Conservation (phyloP, 2,888 invertebrate species). For the Heterodera filipjevi region DNA sequence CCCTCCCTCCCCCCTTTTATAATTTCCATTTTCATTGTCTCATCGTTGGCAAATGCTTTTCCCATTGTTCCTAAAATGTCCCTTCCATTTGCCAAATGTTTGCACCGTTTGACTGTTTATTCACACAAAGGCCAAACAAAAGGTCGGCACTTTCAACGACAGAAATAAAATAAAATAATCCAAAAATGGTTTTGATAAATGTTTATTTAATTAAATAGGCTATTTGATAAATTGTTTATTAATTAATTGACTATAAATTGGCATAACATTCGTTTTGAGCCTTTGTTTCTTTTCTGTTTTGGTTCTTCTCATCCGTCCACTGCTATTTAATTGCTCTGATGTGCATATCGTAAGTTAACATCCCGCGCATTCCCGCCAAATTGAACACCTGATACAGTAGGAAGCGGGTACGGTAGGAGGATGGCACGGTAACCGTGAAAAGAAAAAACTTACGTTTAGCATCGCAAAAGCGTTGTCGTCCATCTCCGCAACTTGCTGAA, state of each 20-base stretch:
- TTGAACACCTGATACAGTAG: constrained; percentile 16
- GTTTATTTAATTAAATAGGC: neutral
- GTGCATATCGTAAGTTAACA: constrained; percentile 29
- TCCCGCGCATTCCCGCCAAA: constrained; percentile 27
- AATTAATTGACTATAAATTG: neutral
- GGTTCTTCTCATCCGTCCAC: neutral
- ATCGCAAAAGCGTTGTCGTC: constrained; percentile 34
- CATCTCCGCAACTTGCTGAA: constrained; percentile 29
- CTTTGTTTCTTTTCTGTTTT: neutral
- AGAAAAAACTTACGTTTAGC: constrained; percentile 15
- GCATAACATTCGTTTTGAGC: neutral
- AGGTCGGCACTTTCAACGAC: neutral
- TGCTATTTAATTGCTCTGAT: neutral
- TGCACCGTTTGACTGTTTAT: neutral
- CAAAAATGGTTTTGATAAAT: too few relatives aligned
- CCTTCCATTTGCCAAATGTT: neutral
- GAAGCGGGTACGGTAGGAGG: neutral
- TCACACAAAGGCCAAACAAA: neutral
- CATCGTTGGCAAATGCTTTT: neutral
- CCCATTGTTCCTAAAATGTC: constrained; percentile 1
- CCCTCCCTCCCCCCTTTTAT: neutral
- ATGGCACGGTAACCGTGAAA: neutral
- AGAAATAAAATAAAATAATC: neutral
- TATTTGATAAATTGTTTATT: too few relatives aligned
- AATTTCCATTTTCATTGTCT: neutral